Evolutionary conservation across 2,113 vertebrate genomes (phyloP), one percentile per base, ranked within the genome.

Genomic region (Synchiropus splendidus): DNA sequence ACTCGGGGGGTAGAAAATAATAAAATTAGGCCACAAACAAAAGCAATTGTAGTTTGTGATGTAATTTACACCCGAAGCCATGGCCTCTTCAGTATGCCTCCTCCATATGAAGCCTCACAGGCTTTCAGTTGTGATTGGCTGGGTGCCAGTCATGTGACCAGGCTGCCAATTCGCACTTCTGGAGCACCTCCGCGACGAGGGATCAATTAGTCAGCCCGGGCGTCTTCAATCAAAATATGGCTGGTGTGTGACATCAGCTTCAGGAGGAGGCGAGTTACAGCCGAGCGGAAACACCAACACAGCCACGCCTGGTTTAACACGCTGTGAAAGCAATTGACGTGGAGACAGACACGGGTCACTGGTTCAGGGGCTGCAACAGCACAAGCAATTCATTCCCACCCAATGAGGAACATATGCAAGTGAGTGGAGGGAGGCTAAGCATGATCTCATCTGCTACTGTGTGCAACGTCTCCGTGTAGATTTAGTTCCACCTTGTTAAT

Each of bases 221-320:
- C 55, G 14, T 74, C 71, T 58, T 74, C 72, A 67, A 56, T 80
- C 75, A 72, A 42, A 47, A 14, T 68, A 68, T 74, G 49, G 65
- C 67, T 11, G 45, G 47, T 55, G 61, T 63, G 60, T 62, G 71
- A 70, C 67, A 61, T 43, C n/a, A n/a, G n/a, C n/a, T n/a, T n/a
- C n/a, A n/a, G n/a, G n/a, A n/a, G n/a, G 47, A 54, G 77, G 76
- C 64, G 80, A 88, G 89, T 90, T 90, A 89, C 78, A 65, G 42
- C 41, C 56, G 55, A 72, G 81, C 69, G 51, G 51, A 48, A 67
- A 79, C 73, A 76, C 85, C 88, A 91, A 89, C 82, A 88, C 74
- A 72, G 75, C 77, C 55, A 65, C 66, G 82, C 84, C 80, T 85
- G 81, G 76, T 83, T 89, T 79, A 81, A 73, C 71, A 67, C 73